These are phyloP conservation scores for Pseudococcus longispinus DNA, from an alignment of 2,888 invertebrate species.

Conservation along the genomic window DNA sequence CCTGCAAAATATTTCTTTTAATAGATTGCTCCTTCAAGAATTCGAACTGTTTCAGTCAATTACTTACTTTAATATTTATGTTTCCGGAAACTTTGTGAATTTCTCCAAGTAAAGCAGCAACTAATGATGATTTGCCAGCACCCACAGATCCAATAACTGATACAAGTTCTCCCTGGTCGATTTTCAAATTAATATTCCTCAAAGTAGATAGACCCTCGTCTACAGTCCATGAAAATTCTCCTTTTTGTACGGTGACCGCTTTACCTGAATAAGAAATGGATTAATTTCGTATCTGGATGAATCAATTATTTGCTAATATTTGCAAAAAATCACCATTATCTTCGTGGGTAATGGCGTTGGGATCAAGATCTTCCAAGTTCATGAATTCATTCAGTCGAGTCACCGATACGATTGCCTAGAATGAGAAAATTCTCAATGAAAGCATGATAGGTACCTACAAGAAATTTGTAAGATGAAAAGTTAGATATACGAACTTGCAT, in stretches of 20 bases:
- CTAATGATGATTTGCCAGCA: constrained; percentile 85
- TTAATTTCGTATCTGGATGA: background rate
- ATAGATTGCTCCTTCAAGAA: background rate
- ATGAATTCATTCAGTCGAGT: constrained; percentile 68
- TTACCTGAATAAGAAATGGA: background rate
- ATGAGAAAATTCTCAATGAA: constrained; percentile 32
- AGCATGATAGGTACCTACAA: too few relatives aligned
- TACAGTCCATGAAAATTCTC: constrained; percentile 85
- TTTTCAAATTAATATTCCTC: constrained; percentile 76
- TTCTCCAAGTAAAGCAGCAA: constrained; percentile 87
- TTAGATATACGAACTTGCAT: constrained; percentile 71
- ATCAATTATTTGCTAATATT: background rate
- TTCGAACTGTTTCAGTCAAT: background rate
- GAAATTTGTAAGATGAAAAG: too few relatives aligned
- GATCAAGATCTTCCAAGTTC: constrained; percentile 67
- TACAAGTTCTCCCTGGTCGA: constrained; percentile 73
- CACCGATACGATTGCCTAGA: constrained; percentile 66
- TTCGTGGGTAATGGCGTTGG: constrained; percentile 63
- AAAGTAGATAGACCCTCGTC: constrained; percentile 69
- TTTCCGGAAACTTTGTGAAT: constrained; percentile 84
- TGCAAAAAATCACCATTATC: background rate
- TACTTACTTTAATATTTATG: constrained; percentile 71
- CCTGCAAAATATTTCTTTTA: constrained; percentile 61
- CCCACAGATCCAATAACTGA: constrained; percentile 91
- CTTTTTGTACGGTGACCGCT: constrained; percentile 66